Base-by-base conservation (phyloP, 92 coral and sea anemone genomes). In the Paragorgia papillata region DNA sequence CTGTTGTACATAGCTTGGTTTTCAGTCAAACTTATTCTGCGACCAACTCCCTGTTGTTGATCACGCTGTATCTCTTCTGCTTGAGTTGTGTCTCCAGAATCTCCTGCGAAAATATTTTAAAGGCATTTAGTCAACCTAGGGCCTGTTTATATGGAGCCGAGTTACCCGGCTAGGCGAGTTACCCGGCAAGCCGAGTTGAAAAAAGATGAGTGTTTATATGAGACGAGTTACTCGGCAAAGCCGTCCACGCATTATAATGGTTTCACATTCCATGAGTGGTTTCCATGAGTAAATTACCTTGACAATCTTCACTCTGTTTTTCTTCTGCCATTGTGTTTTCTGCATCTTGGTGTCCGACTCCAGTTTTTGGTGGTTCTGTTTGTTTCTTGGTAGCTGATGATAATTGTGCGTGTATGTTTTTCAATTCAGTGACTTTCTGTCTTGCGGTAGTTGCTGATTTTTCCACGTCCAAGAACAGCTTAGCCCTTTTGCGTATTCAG, bases 391-490 rank as follows among this genome's bases (percentile, higher is more conserved):
- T 20, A 19, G 24, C 32, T 18, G 19, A 3, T 4, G 32, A 44
- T 34, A 33, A n/a, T 43, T 76, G 81, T n/a, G 75, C 75, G 41
- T 59, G 64, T 57, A 66, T 33, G 62, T 79, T 37, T 30, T 68
- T 69, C 71, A 67, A 49, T 31, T 79, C 62, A 24, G 48, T 50
- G 9, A 55, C 48, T 24, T 84, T 83, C 34, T 82, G 74, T 27
- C 79, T 80, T 29, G 70, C 56, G 4, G 53, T 57, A 34, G 55
- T 73, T 51, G 58, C 75, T 51, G 88, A 69, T 6, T 64, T 79
- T 29, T 74, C 62, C 56, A 86, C 83, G 57, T 89, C 85, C 61
- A 58, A 35, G 54, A 81, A 82, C 57, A 86, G 59, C 51, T 82
- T 75, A 49, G 97, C 93, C 46, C 97, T 87, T 41, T 64, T 44